Base-by-base conservation (phyloP, 2,113 vertebrate genomes). In the Macroglossus sobrinus region DNA sequence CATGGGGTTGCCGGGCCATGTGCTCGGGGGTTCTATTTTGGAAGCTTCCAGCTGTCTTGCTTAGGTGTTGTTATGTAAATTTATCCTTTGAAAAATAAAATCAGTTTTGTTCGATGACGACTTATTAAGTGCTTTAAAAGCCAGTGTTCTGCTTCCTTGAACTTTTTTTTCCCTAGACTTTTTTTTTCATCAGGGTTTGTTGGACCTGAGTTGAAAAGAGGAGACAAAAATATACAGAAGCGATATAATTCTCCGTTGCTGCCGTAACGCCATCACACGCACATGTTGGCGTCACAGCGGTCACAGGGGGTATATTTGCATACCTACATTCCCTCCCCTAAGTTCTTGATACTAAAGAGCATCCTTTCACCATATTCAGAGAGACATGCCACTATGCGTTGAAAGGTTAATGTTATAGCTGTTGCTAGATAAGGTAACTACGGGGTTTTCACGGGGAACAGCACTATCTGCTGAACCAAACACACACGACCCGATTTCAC, bases 51-150 rank as follows among this genome's bases (percentile, higher is more conserved):
- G 85, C 91, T 94, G 84, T 74, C 84, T 94, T 59, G 93, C 80
- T 97, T 92, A 93, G 96, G 76, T 88, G 61, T 68, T 2, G 2
- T 84, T 84, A 95, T 96, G 92, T 97, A 97, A 91, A 96, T 91
- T 21, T 84, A 91, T 86, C 95, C 84, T 89, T 97, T 96, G 91
- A 0, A 75, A 91, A 97, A 89, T 71, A 81, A 95, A 97, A 66
- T 78, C 63, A 64, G 63, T 91, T 97, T 84, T 81, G 57, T 94
- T 96, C 93, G 78, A 95, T 64, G 76, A 28, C 69, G 61, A 88
- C 38, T 81, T 88, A 89, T 87, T 97, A 93, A 93, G 94, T 94
- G 76, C 84, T 95, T 93, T 69, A 47, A 92, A 89, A 92, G 61
- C 71, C 68, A 74, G 38, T 87, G 50, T 40, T 96, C 40, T 74